Percentiles rank a stretch among this genome's conserved stretches.
Evolutionary conservation across 1,140 invertebrate genomes (phyloP).

Genomic region (Aphis craccivora): DNA sequence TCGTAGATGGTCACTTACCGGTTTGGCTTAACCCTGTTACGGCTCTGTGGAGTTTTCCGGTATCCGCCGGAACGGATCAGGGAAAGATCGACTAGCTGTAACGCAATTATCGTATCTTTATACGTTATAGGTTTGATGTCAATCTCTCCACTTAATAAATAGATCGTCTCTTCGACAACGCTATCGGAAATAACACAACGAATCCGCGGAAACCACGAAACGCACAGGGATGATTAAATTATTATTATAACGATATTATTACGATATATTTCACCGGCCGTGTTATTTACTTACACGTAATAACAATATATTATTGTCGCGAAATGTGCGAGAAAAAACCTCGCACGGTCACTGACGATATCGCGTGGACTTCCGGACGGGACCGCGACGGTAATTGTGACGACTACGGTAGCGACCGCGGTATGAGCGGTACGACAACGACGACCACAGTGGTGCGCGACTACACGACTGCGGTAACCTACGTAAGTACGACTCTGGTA

Average conservation of each 20-base stretch:
- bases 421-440: not conserved
- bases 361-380: not conserved
- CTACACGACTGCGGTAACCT: slow-evolving; percentile 28
- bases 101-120: not conserved
- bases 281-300: not conserved
- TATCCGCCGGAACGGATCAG: not conserved
- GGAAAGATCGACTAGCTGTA: not conserved
- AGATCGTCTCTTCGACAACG: not conserved
- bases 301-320: not conserved
- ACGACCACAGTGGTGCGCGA: not conserved
- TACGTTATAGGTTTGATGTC: not conserved
- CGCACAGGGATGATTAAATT: not conserved
- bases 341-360: not conserved
- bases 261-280: not conserved
- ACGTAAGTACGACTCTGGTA: not conserved
- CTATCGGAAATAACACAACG: not conserved
- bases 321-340: not conserved
- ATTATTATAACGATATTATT: not conserved
- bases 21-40: not conserved
- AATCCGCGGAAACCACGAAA: not conserved
- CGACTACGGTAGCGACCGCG: not conserved
- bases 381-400: not conserved
- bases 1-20: not conserved
- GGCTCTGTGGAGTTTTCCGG: not conserved
- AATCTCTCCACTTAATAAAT: not conserved